Base-by-base conservation (phyloP, 2,888 invertebrate genomes). In the Stramonita haemastoma region DNA sequence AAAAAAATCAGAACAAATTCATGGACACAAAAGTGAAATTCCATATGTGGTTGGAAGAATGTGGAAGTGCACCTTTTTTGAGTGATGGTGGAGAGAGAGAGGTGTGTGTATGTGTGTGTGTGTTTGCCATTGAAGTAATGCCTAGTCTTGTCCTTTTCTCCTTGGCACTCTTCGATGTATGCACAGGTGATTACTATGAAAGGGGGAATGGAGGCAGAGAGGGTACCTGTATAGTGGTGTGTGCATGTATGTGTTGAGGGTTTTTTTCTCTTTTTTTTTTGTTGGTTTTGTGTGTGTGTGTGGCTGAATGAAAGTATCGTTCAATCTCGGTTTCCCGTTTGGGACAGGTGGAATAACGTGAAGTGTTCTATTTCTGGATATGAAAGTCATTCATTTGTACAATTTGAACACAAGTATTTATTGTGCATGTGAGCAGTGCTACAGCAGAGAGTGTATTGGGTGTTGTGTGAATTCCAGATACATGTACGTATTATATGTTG, bases 371-470 rank as follows among this genome's bases (percentile, higher is more conserved):
- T 36, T 83, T 22, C 36, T 83, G 22, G 36, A 36, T 46, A 29
- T 46, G 36, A 19, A 36, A 83, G 36, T 83, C 81, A 29, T 83
- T 83, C 46, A 36, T 46, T 83, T 79, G 79, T 83, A 83, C 36
- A 29, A 83, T 83, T 83, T 83, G 81, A 36, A 83, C 81, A 83
- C 81, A 83, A 83, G 81, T 83, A 83, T 83, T 83, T 83, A 83
- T 83, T 83, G 81, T 83, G 81, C 46, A n/a, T 83, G 81, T 83
- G 81, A 46, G 81, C 81, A 83, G 46, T n/a, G 36, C 81, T 83
- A 46, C 81, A 83, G 81, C 81, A 36, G 46, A 46, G 32, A 34
- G 36, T 29, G 81, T 83, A 36, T 4, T 46, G 32, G 36, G 36
- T 83, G 34, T 22, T 73, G 26, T 73, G 73, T 73, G 73, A 73